Conservation (phyloP, 2,113 vertebrate species). For the Apodemus speciosus region DNA sequence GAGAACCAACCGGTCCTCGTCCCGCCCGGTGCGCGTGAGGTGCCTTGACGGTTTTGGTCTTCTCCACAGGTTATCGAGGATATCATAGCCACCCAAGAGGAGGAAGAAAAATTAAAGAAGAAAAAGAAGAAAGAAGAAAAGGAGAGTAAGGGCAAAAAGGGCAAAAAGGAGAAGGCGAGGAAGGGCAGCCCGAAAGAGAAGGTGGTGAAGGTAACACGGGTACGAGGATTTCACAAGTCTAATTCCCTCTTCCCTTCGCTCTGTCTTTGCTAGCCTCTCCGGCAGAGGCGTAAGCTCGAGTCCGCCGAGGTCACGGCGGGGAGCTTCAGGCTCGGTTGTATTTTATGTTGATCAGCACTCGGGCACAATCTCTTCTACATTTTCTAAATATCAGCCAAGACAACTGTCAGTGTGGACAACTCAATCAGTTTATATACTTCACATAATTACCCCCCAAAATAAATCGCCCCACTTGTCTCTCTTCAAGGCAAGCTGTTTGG, state of each 20-base stretch:
- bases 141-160: slow-evolving; percentile 77
- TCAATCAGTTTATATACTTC: not conserved
- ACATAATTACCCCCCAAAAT: not conserved
- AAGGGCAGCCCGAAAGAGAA: slow-evolving; percentile 52
- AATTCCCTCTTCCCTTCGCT: not conserved
- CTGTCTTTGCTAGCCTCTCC: not conserved
- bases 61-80: slow-evolving; percentile 88
- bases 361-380: not conserved
- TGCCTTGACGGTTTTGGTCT: fast-evolving
- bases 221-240: not conserved
- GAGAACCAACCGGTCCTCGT: fast-evolving
- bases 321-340: fast-evolving
- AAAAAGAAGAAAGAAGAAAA: slow-evolving; percentile 83
- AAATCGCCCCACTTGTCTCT: not conserved
- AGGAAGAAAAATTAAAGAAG: slow-evolving; percentile 83
- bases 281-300: fast-evolving
- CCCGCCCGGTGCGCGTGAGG: fast-evolving
- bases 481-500: slow-evolving; percentile 34
- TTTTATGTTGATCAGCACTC: not conserved
- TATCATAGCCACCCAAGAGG: slow-evolving; percentile 86
- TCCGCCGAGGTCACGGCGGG: fast-evolving
- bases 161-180: slow-evolving; percentile 73
- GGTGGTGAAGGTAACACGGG: slow-evolving; percentile 70
- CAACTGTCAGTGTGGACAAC: not conserved
- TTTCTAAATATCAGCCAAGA: not conserved